A percentile compares a stretch with the other conserved stretches of the same genome.
Evolutionary conservation across 1,140 invertebrate species (phyloP).

Genomic region (Calliopsis andreniformis): DNA sequence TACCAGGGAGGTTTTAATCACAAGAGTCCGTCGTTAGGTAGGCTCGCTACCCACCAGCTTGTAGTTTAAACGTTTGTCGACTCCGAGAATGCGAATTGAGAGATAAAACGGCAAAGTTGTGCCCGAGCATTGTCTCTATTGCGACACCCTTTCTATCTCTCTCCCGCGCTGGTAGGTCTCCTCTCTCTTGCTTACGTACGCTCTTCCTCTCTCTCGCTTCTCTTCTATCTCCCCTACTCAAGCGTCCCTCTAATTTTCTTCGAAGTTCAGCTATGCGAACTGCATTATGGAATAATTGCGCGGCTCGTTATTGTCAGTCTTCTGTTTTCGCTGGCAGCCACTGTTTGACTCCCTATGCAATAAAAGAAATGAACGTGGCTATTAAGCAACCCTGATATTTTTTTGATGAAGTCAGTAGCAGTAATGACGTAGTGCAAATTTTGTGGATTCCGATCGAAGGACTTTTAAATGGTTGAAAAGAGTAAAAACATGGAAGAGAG

Average conservation of each 20-base stretch:
- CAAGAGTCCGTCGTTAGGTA: conserved; percentile 72
- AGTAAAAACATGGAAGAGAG: too few relatives aligned
- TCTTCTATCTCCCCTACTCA: conserved; percentile 34
- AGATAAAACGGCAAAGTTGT: conserved; percentile 78
- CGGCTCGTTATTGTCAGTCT: conserved; percentile 71
- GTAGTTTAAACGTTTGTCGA: conserved; percentile 76
- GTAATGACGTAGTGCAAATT: too few relatives aligned
- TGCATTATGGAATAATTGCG: conserved; percentile 78
- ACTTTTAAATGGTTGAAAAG: too few relatives aligned
- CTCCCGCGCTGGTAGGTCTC: conserved; percentile 30
- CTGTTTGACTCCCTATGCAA: conserved; percentile 53
- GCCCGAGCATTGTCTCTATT: conserved; percentile 46
- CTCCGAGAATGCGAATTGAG: conserved; percentile 77
- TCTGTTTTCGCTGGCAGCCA: conserved; percentile 68
- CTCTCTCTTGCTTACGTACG: conserved; percentile 56
- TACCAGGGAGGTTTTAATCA: conserved; percentile 77
- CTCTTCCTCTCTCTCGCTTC: conserved; percentile 53
- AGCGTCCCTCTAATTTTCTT: conserved; percentile 74
- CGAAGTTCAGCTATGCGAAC: conserved; percentile 74
- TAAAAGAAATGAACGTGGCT: conserved; percentile 55
- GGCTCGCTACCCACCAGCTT: conserved; percentile 69
- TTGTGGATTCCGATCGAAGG: too few relatives aligned
- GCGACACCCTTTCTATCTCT: conserved; percentile 27
- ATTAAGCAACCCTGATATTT: conserved; percentile 51
- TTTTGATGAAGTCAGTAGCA: background rate